Conservation (phyloP, 2,888 invertebrate species). For the Prenolepis imparis region DNA sequence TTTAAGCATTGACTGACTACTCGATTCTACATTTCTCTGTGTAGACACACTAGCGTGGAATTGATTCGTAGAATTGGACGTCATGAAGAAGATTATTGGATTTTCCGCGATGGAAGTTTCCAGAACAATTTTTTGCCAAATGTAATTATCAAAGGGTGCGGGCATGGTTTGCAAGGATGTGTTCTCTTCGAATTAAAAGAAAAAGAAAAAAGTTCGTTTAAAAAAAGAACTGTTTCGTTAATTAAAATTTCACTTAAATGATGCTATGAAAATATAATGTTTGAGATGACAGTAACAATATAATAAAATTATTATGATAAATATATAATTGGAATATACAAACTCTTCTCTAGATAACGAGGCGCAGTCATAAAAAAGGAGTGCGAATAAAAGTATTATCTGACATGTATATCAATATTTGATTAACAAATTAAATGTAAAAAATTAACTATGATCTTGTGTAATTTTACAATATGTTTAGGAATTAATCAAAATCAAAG, state of each 20-base stretch:
- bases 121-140: constrained; percentile 29
- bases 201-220: not conserved
- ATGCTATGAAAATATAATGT: not conserved
- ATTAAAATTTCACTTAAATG: constrained; percentile 17
- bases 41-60: not conserved
- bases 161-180: not conserved
- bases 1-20: constrained; percentile 30
- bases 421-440: not conserved
- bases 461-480: not conserved
- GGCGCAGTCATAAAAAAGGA: not conserved
- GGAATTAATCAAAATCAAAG: not conserved
- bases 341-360: not conserved
- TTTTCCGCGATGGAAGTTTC: constrained; percentile 20
- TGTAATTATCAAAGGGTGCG: constrained; percentile 26
- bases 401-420: not conserved
- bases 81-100: constrained; percentile 37
- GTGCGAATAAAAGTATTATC: not conserved
- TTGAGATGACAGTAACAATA: not conserved
- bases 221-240: not conserved
- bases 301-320: constrained; percentile 1
- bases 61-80: constrained; percentile 44
- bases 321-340: not conserved
- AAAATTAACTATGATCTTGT: not conserved
- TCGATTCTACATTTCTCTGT: constrained; percentile 3
- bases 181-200: not conserved